Conservation (phyloP, 2,797 vertebrate species). For the Oryzias sinensis region DNA sequence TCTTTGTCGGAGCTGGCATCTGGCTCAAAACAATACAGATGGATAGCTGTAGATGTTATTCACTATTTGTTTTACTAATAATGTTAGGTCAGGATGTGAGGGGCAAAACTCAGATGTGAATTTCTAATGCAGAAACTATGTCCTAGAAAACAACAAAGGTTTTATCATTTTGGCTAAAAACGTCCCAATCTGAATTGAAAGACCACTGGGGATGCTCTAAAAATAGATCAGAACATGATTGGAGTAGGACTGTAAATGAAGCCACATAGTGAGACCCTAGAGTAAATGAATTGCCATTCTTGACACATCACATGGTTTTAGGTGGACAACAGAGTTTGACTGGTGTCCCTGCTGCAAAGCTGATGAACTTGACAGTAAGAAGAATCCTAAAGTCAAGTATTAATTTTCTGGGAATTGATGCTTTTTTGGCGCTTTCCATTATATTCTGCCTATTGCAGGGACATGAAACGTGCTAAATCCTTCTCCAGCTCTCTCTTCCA, state of each 20-base stretch:
- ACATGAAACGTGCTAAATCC: slow-evolving; percentile 9
- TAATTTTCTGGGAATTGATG: slow-evolving; percentile 25
- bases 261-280: slow-evolving; percentile 17
- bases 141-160: too few relatives aligned
- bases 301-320: slow-evolving; percentile 20
- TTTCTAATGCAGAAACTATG: too few relatives aligned
- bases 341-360: slow-evolving; percentile 31
- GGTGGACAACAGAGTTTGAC: slow-evolving; percentile 46
- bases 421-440: slow-evolving; percentile 18
- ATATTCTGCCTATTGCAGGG: slow-evolving; percentile 26
- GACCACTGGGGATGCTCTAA: too few relatives aligned
- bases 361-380: slow-evolving; percentile 2
- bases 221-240: too few relatives aligned
- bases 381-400: slow-evolving; percentile 21
- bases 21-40: too few relatives aligned
- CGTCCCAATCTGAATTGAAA: too few relatives aligned
- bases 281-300: slow-evolving; percentile 29
- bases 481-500: slow-evolving; percentile 11
- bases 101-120: too few relatives aligned
- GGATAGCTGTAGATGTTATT: too few relatives aligned
- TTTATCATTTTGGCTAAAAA: too few relatives aligned
- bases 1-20: too few relatives aligned
- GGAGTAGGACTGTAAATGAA: background rate
- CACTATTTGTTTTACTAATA: too few relatives aligned
- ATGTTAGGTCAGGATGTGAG: too few relatives aligned